Percentiles rank a stretch among this genome's conserved stretches.
These are phyloP conservation scores for Sebastiscus tertius DNA, from an alignment of 2,797 vertebrate species.

Conservation along the genomic window DNA sequence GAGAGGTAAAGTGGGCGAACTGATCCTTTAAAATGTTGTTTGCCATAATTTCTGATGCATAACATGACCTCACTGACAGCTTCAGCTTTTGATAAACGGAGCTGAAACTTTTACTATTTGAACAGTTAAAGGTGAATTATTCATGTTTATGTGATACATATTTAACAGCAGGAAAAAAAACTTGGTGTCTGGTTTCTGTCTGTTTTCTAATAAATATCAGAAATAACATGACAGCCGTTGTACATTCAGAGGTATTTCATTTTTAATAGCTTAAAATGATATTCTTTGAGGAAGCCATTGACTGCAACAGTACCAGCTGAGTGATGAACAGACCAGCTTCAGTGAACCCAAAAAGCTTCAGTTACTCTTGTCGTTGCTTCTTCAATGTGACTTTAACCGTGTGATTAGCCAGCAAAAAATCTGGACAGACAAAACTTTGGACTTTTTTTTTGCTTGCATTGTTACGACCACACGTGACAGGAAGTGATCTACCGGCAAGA, in stretches of 20 bases:
- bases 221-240: conserved; percentile 10
- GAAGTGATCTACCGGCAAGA: not conserved
- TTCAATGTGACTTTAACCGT: not conserved
- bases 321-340: not conserved
- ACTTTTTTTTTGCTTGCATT: not conserved
- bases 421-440: not conserved
- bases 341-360: conserved; percentile 20
- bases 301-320: conserved; percentile 10
- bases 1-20: not conserved
- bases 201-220: not conserved
- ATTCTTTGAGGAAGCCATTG: not conserved
- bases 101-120: not conserved
- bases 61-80: not conserved
- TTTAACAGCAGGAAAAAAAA: not conserved
- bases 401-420: not conserved
- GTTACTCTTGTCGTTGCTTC: conserved; percentile 14
- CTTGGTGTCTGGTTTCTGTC: not conserved
- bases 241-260: conserved; percentile 65
- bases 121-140: too few relatives aligned
- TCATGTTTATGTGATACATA: not conserved
- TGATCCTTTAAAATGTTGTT: not conserved
- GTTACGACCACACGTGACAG: too few relatives aligned
- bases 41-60: not conserved
- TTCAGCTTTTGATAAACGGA: too few relatives aligned
- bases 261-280: conserved; percentile 48